Evolutionary conservation across 2,797 vertebrate species (phyloP), one percentile per base, ranked within the genome.

Genomic region (Tokudaia muenninki): DNA sequence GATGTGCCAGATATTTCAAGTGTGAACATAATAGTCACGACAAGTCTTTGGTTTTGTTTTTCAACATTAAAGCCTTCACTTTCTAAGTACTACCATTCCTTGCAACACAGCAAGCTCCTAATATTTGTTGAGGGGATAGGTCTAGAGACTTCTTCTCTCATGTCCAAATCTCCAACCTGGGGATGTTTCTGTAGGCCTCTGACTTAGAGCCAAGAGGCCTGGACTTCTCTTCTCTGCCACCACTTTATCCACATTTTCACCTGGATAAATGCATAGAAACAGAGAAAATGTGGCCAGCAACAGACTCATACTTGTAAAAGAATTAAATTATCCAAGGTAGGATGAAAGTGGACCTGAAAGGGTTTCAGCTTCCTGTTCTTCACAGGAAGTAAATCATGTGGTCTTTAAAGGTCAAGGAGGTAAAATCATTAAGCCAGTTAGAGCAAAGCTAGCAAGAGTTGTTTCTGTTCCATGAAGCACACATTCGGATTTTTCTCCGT

Each of bases 171-270:
- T 90, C 97, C 96, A 95, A 93, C 97, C 86, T 11, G 24, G 47
- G 92, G 95, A 97, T 96, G 96, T 97, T 97, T 98, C 93, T 61
- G 90, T 61, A 96, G 93, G 87, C 84, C 80, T 67, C 94, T 97
- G 97, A 95, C 97, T 79, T 91, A 88, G 84, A 91, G 78, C 94
- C 95, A 96, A 93, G 61, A 96, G 91, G 78, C 74, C 96, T 87
- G 92, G 97, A 93, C 96, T 97, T 92, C 95, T 87, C 92, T 87
- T 84, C 52, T 63, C 93, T 95, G 94, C 95, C 97, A 95, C 86
- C 93, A 82, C 94, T 92, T 61, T 94, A 82, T 96, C 97, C 95
- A 95, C 97, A 96, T 94, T 96, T 80, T 95, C 90, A 97, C 95
- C 95, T 29, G 70, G 88, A 96, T 94, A 96, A 97, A 96, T 92